These are phyloP conservation scores for Ctenopoma kingsleyae DNA, from an alignment of 2,797 vertebrate species.

Conservation along the genomic window DNA sequence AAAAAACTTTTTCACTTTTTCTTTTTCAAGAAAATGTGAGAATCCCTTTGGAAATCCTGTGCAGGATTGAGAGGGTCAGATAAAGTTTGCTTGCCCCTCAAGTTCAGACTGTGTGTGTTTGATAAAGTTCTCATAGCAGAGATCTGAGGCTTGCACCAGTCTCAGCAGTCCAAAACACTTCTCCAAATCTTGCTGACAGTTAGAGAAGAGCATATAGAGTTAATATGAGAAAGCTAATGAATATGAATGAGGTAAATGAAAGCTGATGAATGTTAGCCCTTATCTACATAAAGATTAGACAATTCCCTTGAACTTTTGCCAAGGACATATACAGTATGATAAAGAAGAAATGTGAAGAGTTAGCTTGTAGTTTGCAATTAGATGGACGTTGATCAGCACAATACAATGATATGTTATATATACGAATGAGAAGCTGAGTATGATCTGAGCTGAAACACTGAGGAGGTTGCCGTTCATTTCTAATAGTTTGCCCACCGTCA, in stretches of 20 bases:
- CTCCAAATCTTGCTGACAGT: conserved; percentile 70
- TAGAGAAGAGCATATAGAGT: conserved; percentile 58
- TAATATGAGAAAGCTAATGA: conserved; percentile 74
- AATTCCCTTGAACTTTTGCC: conserved; percentile 80
- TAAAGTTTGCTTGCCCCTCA: conserved; percentile 64
- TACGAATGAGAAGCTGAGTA: conserved; percentile 21
- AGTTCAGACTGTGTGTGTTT: conserved; percentile 65
- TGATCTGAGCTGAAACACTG: conserved; percentile 39
- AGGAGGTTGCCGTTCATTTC: conserved; percentile 29
- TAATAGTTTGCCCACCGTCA: conserved; percentile 40
- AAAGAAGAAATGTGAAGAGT: conserved; percentile 75
- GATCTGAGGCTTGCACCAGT: conserved; percentile 59
- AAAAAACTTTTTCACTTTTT: conserved; percentile 28
- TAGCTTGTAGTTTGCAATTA: conserved; percentile 66
- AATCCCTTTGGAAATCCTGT: conserved; percentile 47
- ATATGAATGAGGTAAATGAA: conserved; percentile 83
- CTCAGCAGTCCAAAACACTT: conserved; percentile 70
- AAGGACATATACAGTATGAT: conserved; percentile 76
- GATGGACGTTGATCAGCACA: conserved; percentile 78
- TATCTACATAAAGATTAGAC: conserved; percentile 85
- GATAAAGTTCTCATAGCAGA: conserved; percentile 70
- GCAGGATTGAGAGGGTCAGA: conserved; percentile 62
- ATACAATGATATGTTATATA: conserved; percentile 54
- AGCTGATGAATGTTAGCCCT: conserved; percentile 81
- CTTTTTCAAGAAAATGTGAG: conserved; percentile 50